Evolutionary conservation across 1,140 invertebrate genomes (phyloP).

Genomic region (Aleiodes sp.): DNA sequence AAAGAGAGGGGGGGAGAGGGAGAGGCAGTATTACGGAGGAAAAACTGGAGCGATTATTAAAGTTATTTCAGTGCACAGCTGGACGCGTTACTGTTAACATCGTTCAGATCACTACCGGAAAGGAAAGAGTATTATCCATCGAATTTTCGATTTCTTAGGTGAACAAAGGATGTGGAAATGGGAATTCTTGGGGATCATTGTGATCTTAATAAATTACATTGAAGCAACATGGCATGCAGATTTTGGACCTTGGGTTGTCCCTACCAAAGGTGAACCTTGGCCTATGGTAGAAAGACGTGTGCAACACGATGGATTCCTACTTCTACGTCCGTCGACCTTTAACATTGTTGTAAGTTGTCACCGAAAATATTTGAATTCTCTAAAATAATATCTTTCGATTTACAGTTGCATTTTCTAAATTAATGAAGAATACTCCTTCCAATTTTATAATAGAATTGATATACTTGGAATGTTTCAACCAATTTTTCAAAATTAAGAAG

Average conservation of each 20-base stretch:
- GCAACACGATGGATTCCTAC: conserved; percentile 36
- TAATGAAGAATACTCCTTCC: too few relatives aligned
- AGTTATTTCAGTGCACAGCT: conserved; percentile 1
- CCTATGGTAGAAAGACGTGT: conserved; percentile 43
- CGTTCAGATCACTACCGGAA: neutral
- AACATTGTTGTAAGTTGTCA: conserved; percentile 44
- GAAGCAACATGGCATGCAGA: conserved; percentile 40
- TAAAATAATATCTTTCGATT: too few relatives aligned
- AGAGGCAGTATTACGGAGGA: neutral
- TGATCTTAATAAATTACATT: neutral
- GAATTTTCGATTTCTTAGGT: neutral
- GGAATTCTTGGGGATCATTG: neutral
- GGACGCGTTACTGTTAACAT: neutral
- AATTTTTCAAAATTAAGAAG: too few relatives aligned
- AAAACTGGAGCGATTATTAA: conserved; percentile 11
- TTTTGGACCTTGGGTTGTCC: conserved; percentile 50
- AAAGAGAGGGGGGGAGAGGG: too few relatives aligned
- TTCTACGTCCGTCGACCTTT: conserved; percentile 43
- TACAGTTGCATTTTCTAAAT: too few relatives aligned
- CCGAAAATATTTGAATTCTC: too few relatives aligned
- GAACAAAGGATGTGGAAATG: neutral
- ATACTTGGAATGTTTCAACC: too few relatives aligned
- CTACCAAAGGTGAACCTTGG: conserved; percentile 63
- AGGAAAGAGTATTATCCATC: neutral
- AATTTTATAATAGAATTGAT: too few relatives aligned